A percentile compares a stretch with the other conserved stretches of the same genome.
phyloP scores from a whole-genome alignment of 2,113 vertebrate species.

The Thamnaconus septentrionalis region DNA sequence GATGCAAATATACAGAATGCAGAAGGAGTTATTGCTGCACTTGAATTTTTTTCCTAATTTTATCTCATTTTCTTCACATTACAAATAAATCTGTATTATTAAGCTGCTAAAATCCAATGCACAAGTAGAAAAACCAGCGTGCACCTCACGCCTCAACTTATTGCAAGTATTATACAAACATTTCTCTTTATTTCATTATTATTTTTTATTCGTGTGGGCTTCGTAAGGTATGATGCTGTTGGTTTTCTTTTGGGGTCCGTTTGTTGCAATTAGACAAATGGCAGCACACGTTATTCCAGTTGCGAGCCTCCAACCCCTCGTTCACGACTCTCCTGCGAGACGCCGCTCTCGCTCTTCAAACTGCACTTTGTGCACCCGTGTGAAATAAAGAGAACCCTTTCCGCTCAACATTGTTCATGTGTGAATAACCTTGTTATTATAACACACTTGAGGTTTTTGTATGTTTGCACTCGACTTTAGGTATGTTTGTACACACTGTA shows the following conservation, averaged over 20 bases:
- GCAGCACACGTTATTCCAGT: background rate
- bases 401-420: conserved; percentile 22
- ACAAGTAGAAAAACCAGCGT: too few species aligned
- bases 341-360: conserved; percentile 38
- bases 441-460: conserved; percentile 29
- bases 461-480: conserved; percentile 16
- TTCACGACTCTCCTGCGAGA: conserved; percentile 19
- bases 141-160: too few species aligned
- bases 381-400: conserved; percentile 52
- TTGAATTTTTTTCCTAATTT: too few species aligned
- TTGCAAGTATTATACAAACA: too few species aligned
- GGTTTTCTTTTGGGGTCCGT: background rate
- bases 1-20: too few species aligned
- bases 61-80: too few species aligned
- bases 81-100: too few species aligned
- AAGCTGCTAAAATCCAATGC: too few species aligned
- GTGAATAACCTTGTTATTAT: conserved; percentile 37
- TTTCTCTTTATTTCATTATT: background rate
- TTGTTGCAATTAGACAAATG: conserved; percentile 13
- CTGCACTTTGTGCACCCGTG: conserved; percentile 42
- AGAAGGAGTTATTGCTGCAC: too few species aligned
- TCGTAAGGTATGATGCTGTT: conserved; percentile 4
- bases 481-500: conserved; percentile 10
- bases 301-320: background rate
- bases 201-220: background rate